Base-by-base conservation (phyloP, 2,113 vertebrate species). In the Oreochromis tanganicae region DNA sequence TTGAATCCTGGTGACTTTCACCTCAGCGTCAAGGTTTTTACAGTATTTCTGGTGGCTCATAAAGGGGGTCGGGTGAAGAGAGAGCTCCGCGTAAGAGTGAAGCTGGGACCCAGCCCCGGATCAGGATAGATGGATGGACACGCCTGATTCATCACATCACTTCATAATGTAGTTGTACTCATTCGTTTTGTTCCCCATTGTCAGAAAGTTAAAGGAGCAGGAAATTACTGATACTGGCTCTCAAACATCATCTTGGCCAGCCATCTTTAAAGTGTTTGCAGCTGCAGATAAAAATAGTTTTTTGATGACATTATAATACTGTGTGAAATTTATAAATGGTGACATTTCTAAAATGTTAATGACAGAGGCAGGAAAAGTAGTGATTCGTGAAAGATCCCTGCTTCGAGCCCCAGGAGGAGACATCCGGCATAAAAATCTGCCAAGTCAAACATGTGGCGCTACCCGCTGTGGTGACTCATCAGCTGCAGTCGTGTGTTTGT, bases 61-160 rank as follows among this genome's bases (percentile, higher is more conserved):
- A 0, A n/a, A 66, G 1, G 3, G 61, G 61, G n/a, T 38, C 0
- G 2, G 34, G 0, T 66, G 17, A 21, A n/a, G 61, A 36, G 34
- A 36, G 34, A 50, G 48, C 48, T 50, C 48, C 19, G 48, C 48
- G 1, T 19, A 50, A 50, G 17, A 66, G 10, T 38, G 34, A 66
- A 38, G 10, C 34, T 38, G 34, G 34, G 19, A 66, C 34, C 34
- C 61, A 66, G 61, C 61, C 61, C 17, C 17, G 2, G 17, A 66
- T 66, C 19, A 66, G 61, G 61, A 38, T n/a, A n/a, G 61, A 0
- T 66, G 61, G 34, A n/a, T 38, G 61, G 4, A 66, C 11, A 38
- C 19, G 0, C 34, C 34, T 38, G 19, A 10, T 46, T 24, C 38
- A 43, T 43, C 38, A 73, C n/a, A 46, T 73, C 38, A 46, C n/a